Evolutionary conservation across 2,113 vertebrate genomes (phyloP), one percentile per base, ranked within the genome.

Genomic region (Xiphophorus hellerii): DNA sequence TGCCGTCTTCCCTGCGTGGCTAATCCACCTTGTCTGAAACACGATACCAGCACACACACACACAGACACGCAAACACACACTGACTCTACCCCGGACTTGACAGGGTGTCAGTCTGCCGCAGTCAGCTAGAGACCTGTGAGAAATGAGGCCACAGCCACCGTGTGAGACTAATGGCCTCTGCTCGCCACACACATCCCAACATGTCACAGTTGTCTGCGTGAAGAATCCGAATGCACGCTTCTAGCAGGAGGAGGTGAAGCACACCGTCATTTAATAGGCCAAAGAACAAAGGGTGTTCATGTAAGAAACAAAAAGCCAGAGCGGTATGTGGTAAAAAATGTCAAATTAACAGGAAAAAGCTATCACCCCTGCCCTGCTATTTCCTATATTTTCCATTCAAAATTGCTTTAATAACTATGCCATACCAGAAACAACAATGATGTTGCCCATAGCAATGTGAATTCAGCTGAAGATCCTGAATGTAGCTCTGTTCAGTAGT

Each of bases 131-230:
- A 71, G 89, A 84, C 84, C 60, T 76, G 69, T 48, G 28, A 76
- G 82, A 81, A 92, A 92, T 91, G 90, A 81, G 90, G 89, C 81
- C 92, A 91, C 88, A 92, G 90, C 88, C 93, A 90, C 78, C 71
- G 66, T 61, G 77, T 78, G 78, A 73, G 65, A 71, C 79, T 77
- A 71, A 71, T n/a, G 29, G 48, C 68, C 73, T 63, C 44, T 83
- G 76, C 78, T 66, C 30, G 7, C 22, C 54, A 58, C 71, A 78
- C 72, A 85, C 35, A 73, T 65, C 75, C 70, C 13, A 35, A 71
- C 54, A 62, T 62, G 61, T 29, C 29, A 17, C 15, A 5, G 13
- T 30, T 22, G 61, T 58, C 2, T n/a, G 51, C 9, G 44, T 48
- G 44, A 7, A 48, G 28, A 27, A 4, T 30, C 14, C 14, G 30